Conservation (phyloP, 2,797 vertebrate species). For the Balearica regulorum region DNA sequence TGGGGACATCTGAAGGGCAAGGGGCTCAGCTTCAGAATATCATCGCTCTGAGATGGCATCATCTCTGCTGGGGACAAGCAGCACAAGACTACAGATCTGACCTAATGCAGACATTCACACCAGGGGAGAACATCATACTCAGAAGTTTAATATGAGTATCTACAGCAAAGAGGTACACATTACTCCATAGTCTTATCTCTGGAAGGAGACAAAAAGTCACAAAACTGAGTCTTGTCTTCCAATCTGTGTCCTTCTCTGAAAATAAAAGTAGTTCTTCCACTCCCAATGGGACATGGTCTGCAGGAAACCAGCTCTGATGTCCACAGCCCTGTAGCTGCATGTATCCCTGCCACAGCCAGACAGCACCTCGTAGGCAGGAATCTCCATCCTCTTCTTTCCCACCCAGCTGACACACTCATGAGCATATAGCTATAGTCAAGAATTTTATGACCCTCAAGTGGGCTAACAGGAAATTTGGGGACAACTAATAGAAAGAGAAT, state of each 20-base stretch:
- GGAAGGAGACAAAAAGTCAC: no score
- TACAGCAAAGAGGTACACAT: not conserved
- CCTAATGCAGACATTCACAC: not conserved
- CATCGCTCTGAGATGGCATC: not conserved
- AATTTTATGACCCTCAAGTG: not conserved
- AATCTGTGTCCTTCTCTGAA: not conserved
- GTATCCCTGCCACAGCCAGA: no score
- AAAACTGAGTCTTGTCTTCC: not conserved
- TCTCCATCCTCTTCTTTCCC: not conserved
- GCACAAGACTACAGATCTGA: no score
- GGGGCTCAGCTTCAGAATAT: not conserved
- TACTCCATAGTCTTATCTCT: not conserved
- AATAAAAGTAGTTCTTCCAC: accelerated
- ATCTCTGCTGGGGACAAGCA: not conserved
- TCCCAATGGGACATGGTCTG: accelerated
- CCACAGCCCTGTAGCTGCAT: not conserved
- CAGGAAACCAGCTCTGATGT: not conserved
- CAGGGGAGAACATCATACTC: not conserved
- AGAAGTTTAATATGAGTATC: not conserved
- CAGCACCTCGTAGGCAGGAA: not conserved
- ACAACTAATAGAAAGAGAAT: not conserved
- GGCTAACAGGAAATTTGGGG: not conserved
- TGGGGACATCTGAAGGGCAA: not conserved
- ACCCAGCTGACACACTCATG: accelerated
- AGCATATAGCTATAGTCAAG: accelerated